Base-by-base conservation (phyloP, 2,113 vertebrate genomes). In the Paratilapia polleni region DNA sequence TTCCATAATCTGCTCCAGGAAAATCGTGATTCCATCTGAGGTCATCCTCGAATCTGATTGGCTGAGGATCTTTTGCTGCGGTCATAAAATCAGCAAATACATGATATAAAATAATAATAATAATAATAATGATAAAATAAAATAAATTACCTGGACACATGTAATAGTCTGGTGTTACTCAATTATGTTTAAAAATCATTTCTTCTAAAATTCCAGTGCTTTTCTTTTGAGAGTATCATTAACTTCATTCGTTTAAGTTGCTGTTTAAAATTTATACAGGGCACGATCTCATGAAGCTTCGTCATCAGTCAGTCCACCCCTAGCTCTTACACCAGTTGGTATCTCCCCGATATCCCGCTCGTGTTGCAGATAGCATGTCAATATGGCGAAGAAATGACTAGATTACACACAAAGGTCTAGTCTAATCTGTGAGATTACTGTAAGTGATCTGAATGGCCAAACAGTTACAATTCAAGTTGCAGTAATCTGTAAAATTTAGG, bases 1-100 rank as follows among this genome's bases (percentile, higher is more conserved):
- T 13, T 34, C 4, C 9, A 5, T 54, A 73, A n/a, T 54, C 15
- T 49, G 14, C 22, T 49, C 8, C 22, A 68, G 64, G 47, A 52
- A 34, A 83, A 24, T 70, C 79, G 61, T 38, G 86, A 76, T 78
- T 76, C 47, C 9, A 84, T 61, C 38, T 38, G 63, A 62, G 31
- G 22, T 49, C 75, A 47, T 81, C 15, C 68, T 84, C 60, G 24
- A 20, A 28, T 77, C 78, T 80, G 79, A 86, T 81, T 91, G 92
- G 88, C 68, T 57, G 76, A 78, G 31, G 8, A 11, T 2, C n/a
- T 6, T 36, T 52, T 26, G 4, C 41, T 22, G 49, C 26, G 6
- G 58, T 57, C 43, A 31, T 63, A 20, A 75, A 28, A 57, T 31
- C 8, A 31, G 12, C 61, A 20, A 8, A 49, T 52, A 31, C 57